Evolutionary conservation across 2,113 vertebrate species (phyloP), one percentile per base, ranked within the genome.

Genomic region (Tragulus kanchil): DNA sequence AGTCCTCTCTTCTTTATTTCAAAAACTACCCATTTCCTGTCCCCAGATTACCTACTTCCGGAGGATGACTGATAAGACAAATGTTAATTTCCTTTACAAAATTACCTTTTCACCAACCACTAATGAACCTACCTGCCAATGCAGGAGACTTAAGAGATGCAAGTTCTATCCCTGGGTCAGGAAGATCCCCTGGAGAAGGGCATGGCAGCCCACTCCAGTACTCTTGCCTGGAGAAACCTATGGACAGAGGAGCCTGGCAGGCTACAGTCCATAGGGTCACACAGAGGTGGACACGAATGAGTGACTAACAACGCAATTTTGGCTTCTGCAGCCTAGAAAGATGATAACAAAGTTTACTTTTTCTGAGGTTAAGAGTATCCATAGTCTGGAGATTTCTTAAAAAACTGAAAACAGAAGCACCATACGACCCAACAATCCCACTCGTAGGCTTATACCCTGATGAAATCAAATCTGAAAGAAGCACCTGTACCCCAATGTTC

Each of bases 341-440:
- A 42, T 45, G 85, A 36, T 86, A 71, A 82, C 5, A 81, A 81
- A 73, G 54, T 89, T 83, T 79, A 48, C 50, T 75, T 75, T 81
- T 64, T n/a, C 79, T 77, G 50, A 23, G 6, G n/a, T 36, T 79
- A 42, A 92, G 69, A 28, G 88, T 9, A 36, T 36, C 36, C 36
- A 36, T 36, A 36, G 36, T 36, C 36, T 36, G 36, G 36, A 36
- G 36, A 36, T 36, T 36, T 36, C 36, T 36, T 36, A 36, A 36
- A 36, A 36, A 36, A 36, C 36, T 36, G 36, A 36, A 36, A 36
- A 36, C 36, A 36, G 36, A 36, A 36, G 36, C 36, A 36, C 36
- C 36, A 36, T 36, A 36, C 36, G 36, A 36, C 36, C 36, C 36
- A 36, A 36, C 36, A 36, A 36, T 36, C 36, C 36, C 36, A 36